Base-by-base conservation (phyloP, 1,140 invertebrate genomes). In the Protaetia brevitarsis region DNA sequence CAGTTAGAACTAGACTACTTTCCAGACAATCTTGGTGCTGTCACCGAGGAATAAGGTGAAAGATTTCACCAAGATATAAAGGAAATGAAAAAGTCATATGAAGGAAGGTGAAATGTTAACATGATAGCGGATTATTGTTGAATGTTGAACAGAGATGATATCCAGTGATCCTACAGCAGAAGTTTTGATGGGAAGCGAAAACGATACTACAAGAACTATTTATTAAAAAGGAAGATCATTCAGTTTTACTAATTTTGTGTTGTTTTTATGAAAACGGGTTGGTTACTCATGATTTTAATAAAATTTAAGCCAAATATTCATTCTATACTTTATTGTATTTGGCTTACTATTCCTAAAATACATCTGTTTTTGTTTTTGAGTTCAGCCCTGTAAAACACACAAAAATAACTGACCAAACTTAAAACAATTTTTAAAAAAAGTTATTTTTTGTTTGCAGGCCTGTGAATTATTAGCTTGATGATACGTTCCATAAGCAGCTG, bases 1-100 rank as follows among this genome's bases (percentile, higher is more conserved):
- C 58, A 70, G 21, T 72, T 45, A 28, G 41, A 73, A 31, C 16
- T 75, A 10, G 71, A 74, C 26, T 56, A 64, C 29, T 74, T 75
- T 41, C 71, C 69, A n/a, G 64, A 71, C 45, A 73, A 76, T 59
- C 59, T 72, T 6, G 69, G 69, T 36, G 61, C 57, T 28, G 60
- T 68, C 5, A 76, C 66, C 45, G 68, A 72, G 30, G 71, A 75
- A 41, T 67, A 73, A 60, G 72, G 68, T 26, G 57, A 59, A 27
- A 59, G 3, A 16, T 59, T 27, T 27, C 21, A 27, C 27, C 57
- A 59, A 29, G 23, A 59, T 23, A 7, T 59, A 2, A 59, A 29
- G 16, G 16, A 51, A 8, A 51, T 6, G 41, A 16, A 51, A 19
- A 7, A n/a, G 7, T 7, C 7, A 19, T 51, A 51, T 51, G 8